These are phyloP conservation scores for Heliconius ismenius DNA, from an alignment of 2,888 invertebrate genomes.

Conservation along the genomic window DNA sequence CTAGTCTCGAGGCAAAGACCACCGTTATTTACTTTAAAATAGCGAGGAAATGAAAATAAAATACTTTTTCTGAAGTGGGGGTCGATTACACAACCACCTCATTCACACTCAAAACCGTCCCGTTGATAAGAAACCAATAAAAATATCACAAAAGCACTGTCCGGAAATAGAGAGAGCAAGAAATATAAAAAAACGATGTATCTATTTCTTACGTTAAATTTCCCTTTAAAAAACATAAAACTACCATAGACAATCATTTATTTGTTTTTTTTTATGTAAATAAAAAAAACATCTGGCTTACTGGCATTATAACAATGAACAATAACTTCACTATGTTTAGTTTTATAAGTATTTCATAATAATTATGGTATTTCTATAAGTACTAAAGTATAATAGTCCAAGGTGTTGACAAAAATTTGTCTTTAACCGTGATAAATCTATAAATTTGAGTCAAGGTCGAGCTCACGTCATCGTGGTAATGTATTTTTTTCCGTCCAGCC, in stretches of 20 bases:
- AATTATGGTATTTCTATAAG: background rate
- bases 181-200: background rate
- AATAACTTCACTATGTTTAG: background rate
- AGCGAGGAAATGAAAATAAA: too few relatives aligned
- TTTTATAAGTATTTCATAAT: background rate
- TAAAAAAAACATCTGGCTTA: background rate
- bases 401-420: background rate
- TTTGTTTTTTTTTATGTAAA: background rate
- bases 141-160: background rate
- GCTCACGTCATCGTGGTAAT: conserved; percentile 5
- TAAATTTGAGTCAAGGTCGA: conserved; percentile 2
- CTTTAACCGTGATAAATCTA: conserved; percentile 12
- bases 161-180: background rate
- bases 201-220: background rate
- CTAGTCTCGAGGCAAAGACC: too few relatives aligned
- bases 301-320: background rate
- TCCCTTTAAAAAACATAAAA: background rate
- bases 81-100: too few relatives aligned
- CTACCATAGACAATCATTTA: background rate
- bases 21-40: too few relatives aligned
- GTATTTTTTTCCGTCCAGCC: background rate
- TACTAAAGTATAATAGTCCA: background rate
- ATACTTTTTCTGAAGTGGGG: too few relatives aligned
- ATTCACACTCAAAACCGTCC: too few relatives aligned
- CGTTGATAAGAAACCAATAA: too few relatives aligned